Evolutionary conservation across 2,888 invertebrate species (phyloP).

Genomic region (Cantharis rufa): DNA sequence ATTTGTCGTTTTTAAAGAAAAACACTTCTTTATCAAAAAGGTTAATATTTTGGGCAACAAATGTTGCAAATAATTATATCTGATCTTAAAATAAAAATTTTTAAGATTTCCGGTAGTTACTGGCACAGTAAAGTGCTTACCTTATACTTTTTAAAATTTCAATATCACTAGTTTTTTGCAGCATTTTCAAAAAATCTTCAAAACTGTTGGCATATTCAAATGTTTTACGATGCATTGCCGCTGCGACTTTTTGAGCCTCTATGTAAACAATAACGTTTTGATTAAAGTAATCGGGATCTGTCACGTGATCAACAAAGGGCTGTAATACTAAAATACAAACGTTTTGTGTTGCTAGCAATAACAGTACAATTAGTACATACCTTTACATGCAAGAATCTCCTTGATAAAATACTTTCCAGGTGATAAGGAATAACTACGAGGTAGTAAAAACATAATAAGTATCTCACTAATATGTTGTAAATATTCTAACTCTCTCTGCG

Average conservation of each 20-base stretch:
- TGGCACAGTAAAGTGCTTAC: no score
- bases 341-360: neutral
- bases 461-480: constrained; percentile 81
- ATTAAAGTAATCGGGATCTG: constrained; percentile 91
- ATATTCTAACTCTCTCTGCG: constrained; percentile 78
- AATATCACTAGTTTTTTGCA: constrained; percentile 78
- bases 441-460: constrained; percentile 78
- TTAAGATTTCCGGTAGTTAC: no score
- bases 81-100: no score
- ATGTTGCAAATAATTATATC: no score
- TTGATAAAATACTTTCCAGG: constrained; percentile 79
- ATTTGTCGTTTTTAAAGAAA: no score
- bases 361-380: constrained; percentile 57
- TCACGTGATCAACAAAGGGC: constrained; percentile 80
- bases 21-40: no score
- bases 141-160: constrained; percentile 83
- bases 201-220: constrained; percentile 89
- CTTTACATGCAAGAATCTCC: constrained; percentile 83
- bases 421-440: constrained; percentile 77
- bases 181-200: constrained; percentile 85
- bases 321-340: constrained; percentile 68
- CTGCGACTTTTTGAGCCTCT: constrained; percentile 77
- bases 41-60: no score
- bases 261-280: constrained; percentile 83
- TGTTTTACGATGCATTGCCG: constrained; percentile 78